These are phyloP conservation scores for Aporrectodea caliginosa DNA, from an alignment of 1,140 invertebrate genomes.

Conservation along the genomic window DNA sequence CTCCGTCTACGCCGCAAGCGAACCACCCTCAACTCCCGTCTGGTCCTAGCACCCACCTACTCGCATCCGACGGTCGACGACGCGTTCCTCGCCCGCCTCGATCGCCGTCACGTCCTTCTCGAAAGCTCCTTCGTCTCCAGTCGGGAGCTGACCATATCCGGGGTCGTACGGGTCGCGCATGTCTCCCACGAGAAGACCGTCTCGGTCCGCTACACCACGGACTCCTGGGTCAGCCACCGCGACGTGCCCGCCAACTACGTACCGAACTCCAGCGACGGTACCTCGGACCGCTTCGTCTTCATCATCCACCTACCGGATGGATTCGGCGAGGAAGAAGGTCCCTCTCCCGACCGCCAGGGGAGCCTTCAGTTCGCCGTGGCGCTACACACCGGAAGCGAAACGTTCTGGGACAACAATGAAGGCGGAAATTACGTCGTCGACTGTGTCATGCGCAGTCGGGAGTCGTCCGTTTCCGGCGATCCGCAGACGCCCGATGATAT, in stretches of 20 bases:
- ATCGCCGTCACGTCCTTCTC: conserved; percentile 70
- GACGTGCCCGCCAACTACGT: conserved; percentile 77
- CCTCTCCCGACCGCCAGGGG: conserved; percentile 60
- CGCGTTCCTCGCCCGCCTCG: conserved; percentile 74
- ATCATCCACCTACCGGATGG: conserved; percentile 61
- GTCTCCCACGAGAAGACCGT: conserved; percentile 87
- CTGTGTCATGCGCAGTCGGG: conserved; percentile 34
- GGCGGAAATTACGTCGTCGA: conserved; percentile 70
- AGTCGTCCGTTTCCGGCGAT: background rate
- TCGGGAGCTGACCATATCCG: conserved; percentile 67
- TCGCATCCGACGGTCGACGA: conserved; percentile 71
- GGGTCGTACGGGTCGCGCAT: conserved; percentile 81
- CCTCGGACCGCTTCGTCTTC: conserved; percentile 79
- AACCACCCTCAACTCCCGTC: background rate
- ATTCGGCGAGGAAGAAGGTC: conserved; percentile 49
- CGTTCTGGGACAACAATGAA: conserved; percentile 85
- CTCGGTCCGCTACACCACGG: conserved; percentile 76
- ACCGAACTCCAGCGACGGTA: conserved; percentile 82
- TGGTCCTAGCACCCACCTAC: conserved; percentile 69
- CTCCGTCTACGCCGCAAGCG: conserved; percentile 31
- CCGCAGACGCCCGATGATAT: background rate
- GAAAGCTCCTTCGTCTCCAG: conserved; percentile 70
- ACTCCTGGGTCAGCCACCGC: conserved; percentile 76
- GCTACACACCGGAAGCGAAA: conserved; percentile 70
- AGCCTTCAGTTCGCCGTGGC: conserved; percentile 75